Conservation (phyloP, 2,888 invertebrate genomes). For the Hoplodrina blanda region DNA sequence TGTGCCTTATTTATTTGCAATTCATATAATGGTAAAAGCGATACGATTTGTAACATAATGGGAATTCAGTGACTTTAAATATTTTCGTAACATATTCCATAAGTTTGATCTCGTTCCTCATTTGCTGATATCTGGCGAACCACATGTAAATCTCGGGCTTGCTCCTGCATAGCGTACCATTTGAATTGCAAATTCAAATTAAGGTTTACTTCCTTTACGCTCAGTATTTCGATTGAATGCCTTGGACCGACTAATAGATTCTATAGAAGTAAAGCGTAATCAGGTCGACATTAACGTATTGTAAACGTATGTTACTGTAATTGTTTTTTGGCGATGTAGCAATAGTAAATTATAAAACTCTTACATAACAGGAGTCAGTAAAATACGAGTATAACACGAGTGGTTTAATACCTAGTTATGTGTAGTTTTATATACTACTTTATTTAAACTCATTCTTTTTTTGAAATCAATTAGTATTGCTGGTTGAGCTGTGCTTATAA, state of each 20-base stretch:
- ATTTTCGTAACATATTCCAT: slow-evolving; percentile 39
- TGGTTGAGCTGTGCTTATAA: no score
- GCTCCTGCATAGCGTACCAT: slow-evolving; percentile 70
- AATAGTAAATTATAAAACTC: neutral
- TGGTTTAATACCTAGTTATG: no score
- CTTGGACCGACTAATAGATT: slow-evolving; percentile 45
- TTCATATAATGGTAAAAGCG: slow-evolving; percentile 37
- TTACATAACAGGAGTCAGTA: neutral
- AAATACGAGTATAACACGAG: neutral
- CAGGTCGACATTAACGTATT: slow-evolving; percentile 1
- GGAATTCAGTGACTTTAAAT: slow-evolving; percentile 36
- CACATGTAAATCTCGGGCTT: slow-evolving; percentile 71
- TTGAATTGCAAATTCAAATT: slow-evolving; percentile 79
- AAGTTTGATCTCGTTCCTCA: slow-evolving; percentile 45
- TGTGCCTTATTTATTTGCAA: slow-evolving; percentile 44
- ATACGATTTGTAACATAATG: slow-evolving; percentile 32
- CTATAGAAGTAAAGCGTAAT: slow-evolving; percentile 34
- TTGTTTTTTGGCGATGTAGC: neutral
- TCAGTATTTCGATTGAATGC: slow-evolving; percentile 51
- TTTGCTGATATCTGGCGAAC: slow-evolving; percentile 51
- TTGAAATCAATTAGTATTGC: no score
- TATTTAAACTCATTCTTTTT: no score
- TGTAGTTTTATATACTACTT: no score
- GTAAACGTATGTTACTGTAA: slow-evolving; percentile 4
- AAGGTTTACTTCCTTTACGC: slow-evolving; percentile 60